Evolutionary conservation across 2,797 vertebrate species (phyloP).

Genomic region (Nasua narica): DNA sequence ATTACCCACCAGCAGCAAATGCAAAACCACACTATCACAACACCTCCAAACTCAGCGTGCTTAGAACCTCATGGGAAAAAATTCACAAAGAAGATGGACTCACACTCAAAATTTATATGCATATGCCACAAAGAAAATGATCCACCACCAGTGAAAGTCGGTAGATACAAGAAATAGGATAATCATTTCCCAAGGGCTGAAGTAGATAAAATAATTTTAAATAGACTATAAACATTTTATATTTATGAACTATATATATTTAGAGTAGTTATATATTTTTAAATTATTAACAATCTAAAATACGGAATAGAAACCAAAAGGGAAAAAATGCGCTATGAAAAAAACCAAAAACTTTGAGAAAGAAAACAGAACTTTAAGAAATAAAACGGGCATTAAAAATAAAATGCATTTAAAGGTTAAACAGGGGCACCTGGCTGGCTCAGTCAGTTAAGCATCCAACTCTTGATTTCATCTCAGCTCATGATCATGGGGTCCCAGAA

Average conservation of each 20-base stretch:
- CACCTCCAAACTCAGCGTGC: background rate
- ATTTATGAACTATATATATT: background rate
- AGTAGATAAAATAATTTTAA: background rate
- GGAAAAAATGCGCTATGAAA: background rate
- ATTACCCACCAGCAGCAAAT: background rate
- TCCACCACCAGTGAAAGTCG: background rate
- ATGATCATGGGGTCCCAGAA: background rate
- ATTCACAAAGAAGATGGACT: background rate
- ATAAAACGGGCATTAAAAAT: conserved; percentile 18
- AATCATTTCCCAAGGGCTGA: background rate
- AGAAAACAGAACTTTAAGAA: background rate
- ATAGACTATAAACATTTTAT: background rate
- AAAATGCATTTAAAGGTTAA: conserved; percentile 18
- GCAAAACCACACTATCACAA: background rate
- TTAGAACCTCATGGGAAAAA: background rate
- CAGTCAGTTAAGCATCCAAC: background rate
- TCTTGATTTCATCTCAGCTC: background rate
- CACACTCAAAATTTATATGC: background rate
- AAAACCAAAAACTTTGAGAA: background rate
- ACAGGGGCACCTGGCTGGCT: background rate
- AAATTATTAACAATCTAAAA: background rate
- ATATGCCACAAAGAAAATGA: background rate
- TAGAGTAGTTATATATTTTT: background rate
- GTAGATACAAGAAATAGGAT: background rate
- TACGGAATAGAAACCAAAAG: background rate